A percentile compares a stretch with the other conserved stretches of the same genome.
These are phyloP conservation scores for Colletes latitarsis DNA, from an alignment of 1,140 invertebrate species.

Conservation along the genomic window DNA sequence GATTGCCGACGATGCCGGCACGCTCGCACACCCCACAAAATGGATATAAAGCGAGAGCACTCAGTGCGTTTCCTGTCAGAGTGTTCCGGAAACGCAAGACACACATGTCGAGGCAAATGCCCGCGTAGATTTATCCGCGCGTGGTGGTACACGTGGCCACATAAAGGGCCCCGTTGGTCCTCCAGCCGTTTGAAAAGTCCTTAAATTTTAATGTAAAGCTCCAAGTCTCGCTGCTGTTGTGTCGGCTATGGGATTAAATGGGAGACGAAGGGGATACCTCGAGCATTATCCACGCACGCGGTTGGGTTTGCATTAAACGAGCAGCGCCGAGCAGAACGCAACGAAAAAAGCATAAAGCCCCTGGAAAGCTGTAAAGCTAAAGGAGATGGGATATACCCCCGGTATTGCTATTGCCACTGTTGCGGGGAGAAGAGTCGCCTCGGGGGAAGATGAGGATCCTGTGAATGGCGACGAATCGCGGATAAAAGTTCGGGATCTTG, in stretches of 20 bases:
- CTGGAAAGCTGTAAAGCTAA: constrained; percentile 54
- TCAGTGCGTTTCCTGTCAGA: constrained; percentile 60
- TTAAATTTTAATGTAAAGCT: constrained; percentile 64
- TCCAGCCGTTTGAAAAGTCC: constrained; percentile 61
- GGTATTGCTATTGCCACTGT: constrained; percentile 56
- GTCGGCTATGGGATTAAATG: constrained; percentile 48
- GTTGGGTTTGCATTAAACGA: constrained; percentile 63
- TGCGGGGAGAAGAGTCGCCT: neutral
- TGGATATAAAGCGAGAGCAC: constrained; percentile 59
- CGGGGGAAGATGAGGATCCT: constrained; percentile 41
- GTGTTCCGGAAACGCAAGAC: constrained; percentile 28
- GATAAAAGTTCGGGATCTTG: constrained; percentile 25
- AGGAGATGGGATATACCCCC: constrained; percentile 47
- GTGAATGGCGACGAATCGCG: constrained; percentile 54
- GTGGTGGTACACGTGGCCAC: constrained; percentile 20
- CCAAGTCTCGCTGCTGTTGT: constrained; percentile 56
- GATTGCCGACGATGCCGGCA: constrained; percentile 39
- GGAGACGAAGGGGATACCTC: neutral
- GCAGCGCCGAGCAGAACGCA: constrained; percentile 55
- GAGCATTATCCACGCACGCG: constrained; percentile 49
- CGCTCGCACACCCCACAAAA: neutral
- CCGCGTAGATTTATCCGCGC: neutral
- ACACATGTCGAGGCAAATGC: neutral
- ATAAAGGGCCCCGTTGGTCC: constrained; percentile 26
- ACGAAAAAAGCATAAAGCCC: constrained; percentile 47